Base-by-base conservation (phyloP, 2,888 invertebrate species). In the Neoitamus cyanurus region DNA sequence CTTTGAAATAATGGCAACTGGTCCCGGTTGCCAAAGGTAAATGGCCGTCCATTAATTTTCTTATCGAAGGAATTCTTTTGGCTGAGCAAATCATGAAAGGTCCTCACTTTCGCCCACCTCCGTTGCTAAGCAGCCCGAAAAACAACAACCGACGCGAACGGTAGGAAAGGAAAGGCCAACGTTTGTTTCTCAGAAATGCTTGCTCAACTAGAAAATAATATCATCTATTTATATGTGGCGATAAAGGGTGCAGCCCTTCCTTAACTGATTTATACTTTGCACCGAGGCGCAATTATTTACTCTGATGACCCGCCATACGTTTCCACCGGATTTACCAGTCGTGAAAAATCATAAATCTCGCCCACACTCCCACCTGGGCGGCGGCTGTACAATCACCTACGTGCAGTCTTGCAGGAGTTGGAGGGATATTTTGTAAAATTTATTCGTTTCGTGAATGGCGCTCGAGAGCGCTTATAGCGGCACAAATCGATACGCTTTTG, bases 31-130 rank as follows among this genome's bases (percentile, higher is more conserved):
- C 30, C 73, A 83, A 72, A 83, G 72, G 73, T 83, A 84, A 85
- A 85, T 84, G 75, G 85, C 70, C 69, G 58, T 3, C 82, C 84
- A 85, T 85, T 85, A 85, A 84, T 85, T 85, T 83, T 85, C 70
- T 84, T 83, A 83, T 85, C 85, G 84, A 78, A 83, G 37, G 69
- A 85, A 83, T 85, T 82, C 69, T 73, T 83, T 72, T 46, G 13
- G 15, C n/a, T 30, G 37, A 20, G 28, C 78, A 80, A 80, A 73
- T 58, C 58, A 58, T 58, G 58, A 25, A 58, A 58, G 58, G 58
- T 20, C 20, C 58, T 20, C 15, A 25, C 58, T 58, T 58, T 20
- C 58, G 58, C 1, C 20, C 15, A 20, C 58, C 25, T 3, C 9
- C 25, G 58, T 9, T 58, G 58, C 25, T 58, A 20, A 20, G 58